Evolutionary conservation across 2,113 vertebrate species (phyloP), one percentile per base, ranked within the genome.

Genomic region (Seriola aureovittata): DNA sequence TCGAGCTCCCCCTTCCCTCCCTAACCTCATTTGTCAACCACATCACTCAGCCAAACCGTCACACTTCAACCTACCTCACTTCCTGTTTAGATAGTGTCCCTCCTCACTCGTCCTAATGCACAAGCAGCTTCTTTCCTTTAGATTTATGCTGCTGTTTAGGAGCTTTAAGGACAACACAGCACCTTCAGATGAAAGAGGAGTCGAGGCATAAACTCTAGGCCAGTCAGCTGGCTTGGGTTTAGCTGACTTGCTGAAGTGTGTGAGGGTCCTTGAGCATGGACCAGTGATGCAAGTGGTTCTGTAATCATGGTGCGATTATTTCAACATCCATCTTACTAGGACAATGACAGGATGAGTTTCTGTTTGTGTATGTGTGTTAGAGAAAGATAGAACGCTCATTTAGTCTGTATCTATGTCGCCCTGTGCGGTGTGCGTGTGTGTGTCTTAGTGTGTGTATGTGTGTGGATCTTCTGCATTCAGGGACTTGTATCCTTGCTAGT

Each of bases 251-350:
- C 55, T 74, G 40, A 23, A 78, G 67, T 75, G 64, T 81, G 63
- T 42, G 36, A 74, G 60, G 69, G 77, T 88, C 77, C 81, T 89
- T 89, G 82, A 76, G 82, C 54, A 9, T 34, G 59, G 78, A 62
- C 77, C 63, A 23, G 44, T 59, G 72, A 83, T 52, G 75, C 78
- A 42, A 76, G 57, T 25, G 65, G 16, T 75, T 81, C 70, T 78
- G 60, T 79, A 87, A 88, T 87, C 73, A 81, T 75, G 76, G 62
- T 68, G 17, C 16, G 23, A 65, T 80, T 89, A 89, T 83, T 86
- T 84, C 78, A 52, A 74, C 79, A 87, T 89, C 80, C 59, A 78
- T 81, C 75, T 71, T 57, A 54, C 59, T 19, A 48, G 23, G 59
- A 71, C 19, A 21, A 50, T 42, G 75, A 81, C 72, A 73, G 66